Evolutionary conservation across 2,888 invertebrate species (phyloP).

Genomic region (Noctuana brunneofusca): DNA sequence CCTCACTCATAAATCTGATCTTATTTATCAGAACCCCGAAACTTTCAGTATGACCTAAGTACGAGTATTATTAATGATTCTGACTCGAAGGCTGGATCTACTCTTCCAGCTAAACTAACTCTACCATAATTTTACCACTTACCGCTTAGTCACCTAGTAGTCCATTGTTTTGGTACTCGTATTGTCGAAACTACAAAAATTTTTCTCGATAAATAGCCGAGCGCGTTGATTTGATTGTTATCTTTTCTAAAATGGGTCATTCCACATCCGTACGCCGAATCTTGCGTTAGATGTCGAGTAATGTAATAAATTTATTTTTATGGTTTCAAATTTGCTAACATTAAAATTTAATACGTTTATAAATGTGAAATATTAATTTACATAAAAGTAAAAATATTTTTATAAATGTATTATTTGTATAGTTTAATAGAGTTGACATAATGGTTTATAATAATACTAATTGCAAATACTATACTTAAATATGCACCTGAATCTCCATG

Average conservation of each 20-base stretch:
- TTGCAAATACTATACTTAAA: no score
- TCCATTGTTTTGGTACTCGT: background rate
- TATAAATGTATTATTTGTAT: background rate
- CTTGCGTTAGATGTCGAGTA: constrained; percentile 27
- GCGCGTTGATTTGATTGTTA: constrained; percentile 26
- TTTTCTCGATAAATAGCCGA: constrained; percentile 14
- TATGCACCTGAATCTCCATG: no score
- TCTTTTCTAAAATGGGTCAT: constrained; percentile 31
- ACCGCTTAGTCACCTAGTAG: background rate
- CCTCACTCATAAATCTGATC: no score
- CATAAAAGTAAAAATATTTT: background rate
- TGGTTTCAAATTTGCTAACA: constrained; percentile 2
- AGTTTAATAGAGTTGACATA: no score
- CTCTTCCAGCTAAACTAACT: no score
- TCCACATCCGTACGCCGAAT: constrained; percentile 28
- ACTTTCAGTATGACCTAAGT: no score
- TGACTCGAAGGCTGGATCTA: no score
- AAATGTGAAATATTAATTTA: background rate
- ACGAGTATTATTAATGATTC: no score
- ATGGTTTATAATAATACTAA: no score
- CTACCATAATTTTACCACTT: no score
- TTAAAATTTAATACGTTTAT: background rate
- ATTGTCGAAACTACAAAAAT: background rate
- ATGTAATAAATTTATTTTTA: constrained; percentile 19
- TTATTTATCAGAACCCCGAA: no score